These are phyloP conservation scores for Miniopterus natalensis DNA, from an alignment of 2,113 vertebrate species.

Conservation along the genomic window DNA sequence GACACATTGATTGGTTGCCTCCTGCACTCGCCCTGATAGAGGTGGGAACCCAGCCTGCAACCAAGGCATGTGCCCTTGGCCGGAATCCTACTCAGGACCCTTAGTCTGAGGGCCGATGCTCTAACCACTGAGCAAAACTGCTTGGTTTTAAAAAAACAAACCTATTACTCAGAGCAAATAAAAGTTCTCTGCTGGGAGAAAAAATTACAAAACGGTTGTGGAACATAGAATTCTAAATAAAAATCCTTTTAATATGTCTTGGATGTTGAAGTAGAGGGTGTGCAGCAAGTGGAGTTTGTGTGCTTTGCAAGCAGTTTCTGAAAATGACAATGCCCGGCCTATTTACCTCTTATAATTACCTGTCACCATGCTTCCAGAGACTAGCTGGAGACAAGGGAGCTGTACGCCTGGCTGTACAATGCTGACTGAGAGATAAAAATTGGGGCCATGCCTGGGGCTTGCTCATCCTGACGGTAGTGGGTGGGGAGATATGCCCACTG, in stretches of 20 bases:
- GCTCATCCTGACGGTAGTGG: neutral
- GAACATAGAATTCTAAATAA: constrained; percentile 74
- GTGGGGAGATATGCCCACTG: constrained; percentile 72
- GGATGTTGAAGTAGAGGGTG: neutral
- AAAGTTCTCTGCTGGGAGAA: constrained; percentile 18
- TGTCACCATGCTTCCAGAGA: constrained; percentile 78
- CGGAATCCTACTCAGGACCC: too few species aligned
- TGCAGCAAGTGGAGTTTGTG: constrained; percentile 56
- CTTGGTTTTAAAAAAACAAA: constrained; percentile 49
- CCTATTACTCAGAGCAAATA: constrained; percentile 12
- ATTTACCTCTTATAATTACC: constrained; percentile 82
- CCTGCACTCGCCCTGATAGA: too few species aligned
- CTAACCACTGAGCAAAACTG: neutral
- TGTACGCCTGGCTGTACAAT: neutral
- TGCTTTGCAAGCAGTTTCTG: constrained; percentile 79
- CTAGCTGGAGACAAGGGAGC: constrained; percentile 62
- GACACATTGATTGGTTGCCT: too few species aligned
- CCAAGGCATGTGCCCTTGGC: too few species aligned
- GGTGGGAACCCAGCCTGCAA: too few species aligned
- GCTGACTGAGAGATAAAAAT: constrained; percentile 78
- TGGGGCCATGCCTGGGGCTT: constrained; percentile 57
- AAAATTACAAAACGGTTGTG: constrained; percentile 51
- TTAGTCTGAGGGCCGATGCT: too few species aligned
- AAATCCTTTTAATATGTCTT: constrained; percentile 73
- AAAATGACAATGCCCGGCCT: constrained; percentile 74